Conservation (phyloP, 2,797 vertebrate genomes). For the Coluber constrictor region DNA sequence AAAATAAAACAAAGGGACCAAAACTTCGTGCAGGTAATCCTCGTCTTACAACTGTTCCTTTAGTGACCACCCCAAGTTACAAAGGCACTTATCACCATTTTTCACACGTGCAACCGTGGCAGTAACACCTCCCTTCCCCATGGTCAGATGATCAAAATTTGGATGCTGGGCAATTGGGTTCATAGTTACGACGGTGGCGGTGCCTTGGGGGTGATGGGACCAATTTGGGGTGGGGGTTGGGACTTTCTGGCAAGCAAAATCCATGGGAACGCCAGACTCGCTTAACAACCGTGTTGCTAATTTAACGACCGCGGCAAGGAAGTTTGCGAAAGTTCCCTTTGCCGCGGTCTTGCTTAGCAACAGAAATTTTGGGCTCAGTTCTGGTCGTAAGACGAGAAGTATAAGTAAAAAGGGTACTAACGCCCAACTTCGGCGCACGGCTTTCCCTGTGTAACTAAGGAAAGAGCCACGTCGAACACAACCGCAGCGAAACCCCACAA, state of each 20-base stretch:
- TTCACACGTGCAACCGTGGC: too few species aligned
- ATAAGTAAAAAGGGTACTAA: background rate
- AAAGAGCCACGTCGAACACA: background rate
- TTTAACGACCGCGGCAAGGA: background rate
- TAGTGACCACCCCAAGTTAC: too few species aligned
- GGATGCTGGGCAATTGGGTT: too few species aligned
- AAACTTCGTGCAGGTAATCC: background rate
- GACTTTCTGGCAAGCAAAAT: background rate
- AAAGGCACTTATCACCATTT: too few species aligned
- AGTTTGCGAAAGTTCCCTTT: background rate
- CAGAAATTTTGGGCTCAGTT: too few species aligned
- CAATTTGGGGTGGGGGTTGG: background rate
- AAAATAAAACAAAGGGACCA: background rate
- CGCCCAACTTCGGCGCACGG: background rate
- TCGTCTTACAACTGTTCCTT: background rate
- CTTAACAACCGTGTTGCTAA: background rate
- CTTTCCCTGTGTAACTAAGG: background rate
- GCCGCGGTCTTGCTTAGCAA: background rate
- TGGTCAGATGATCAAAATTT: too few species aligned
- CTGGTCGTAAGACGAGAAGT: background rate
- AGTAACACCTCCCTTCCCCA: fast-evolving
- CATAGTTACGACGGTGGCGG: background rate
- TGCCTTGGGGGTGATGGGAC: too few species aligned
- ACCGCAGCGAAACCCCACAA: background rate
- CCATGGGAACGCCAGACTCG: background rate